phyloP scores from a whole-genome alignment of 2,113 vertebrate species.

The human (Homo sapiens) region GRCh38 chr5:116807001-116807500 shows the following conservation, averaged over 20 bases:
- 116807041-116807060: constrained; percentile 60
- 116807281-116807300: constrained; percentile 25
- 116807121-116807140: neutral
- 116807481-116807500: no score
- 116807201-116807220: constrained; percentile 33
- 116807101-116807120: constrained; percentile 29
- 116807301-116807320: constrained; percentile 10
- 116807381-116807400: no score
- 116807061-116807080: constrained; percentile 66
- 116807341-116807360: constrained; percentile 34
- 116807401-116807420: no score
- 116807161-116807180: neutral
- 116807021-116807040: constrained; percentile 61
- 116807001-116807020: constrained; percentile 49
- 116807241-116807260: neutral
- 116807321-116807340: neutral
- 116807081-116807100: constrained; percentile 67
- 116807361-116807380: neutral
- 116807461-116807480: no score
- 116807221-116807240: constrained; percentile 56
- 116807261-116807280: neutral
- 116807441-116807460: no score
- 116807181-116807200: constrained; percentile 55
- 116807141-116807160: constrained; percentile 26
- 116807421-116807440: no score